Evolutionary conservation across 2,797 vertebrate genomes (phyloP).

Genomic region (Sylvilagus floridanus): DNA sequence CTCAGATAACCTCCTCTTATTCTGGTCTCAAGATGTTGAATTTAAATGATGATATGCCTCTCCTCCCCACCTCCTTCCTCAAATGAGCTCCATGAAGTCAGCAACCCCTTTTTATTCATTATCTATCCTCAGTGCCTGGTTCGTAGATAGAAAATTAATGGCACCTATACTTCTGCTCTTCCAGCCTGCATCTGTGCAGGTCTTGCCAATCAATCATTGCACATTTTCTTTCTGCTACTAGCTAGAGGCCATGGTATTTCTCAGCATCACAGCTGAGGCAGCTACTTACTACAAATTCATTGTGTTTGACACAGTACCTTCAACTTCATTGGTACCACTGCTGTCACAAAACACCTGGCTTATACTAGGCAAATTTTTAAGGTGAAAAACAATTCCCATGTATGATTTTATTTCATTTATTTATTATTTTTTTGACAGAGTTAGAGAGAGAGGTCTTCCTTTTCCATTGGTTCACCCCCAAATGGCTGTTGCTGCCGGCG

Average conservation of each 20-base stretch:
- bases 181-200: neutral
- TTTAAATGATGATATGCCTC: neutral
- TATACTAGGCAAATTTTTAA: neutral
- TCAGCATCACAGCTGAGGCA: neutral
- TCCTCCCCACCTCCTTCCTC: rapidly evolving
- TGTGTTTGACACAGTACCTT: neutral
- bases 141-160: neutral
- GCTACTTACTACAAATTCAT: neutral
- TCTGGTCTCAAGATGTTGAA: neutral
- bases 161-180: neutral
- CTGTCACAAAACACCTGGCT: neutral
- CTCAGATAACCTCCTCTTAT: neutral
- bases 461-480: too few species aligned
- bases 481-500: too few species aligned
- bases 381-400: neutral
- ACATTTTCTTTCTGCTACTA: neutral
- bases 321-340: neutral
- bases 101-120: neutral
- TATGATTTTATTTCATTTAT: neutral
- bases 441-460: too few species aligned
- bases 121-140: neutral
- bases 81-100: neutral
- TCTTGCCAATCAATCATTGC: neutral
- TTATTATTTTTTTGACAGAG: too few species aligned
- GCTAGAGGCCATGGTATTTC: neutral